These are phyloP conservation scores for Heterodera filipjevi DNA, from an alignment of 2,888 invertebrate genomes.

Conservation along the genomic window DNA sequence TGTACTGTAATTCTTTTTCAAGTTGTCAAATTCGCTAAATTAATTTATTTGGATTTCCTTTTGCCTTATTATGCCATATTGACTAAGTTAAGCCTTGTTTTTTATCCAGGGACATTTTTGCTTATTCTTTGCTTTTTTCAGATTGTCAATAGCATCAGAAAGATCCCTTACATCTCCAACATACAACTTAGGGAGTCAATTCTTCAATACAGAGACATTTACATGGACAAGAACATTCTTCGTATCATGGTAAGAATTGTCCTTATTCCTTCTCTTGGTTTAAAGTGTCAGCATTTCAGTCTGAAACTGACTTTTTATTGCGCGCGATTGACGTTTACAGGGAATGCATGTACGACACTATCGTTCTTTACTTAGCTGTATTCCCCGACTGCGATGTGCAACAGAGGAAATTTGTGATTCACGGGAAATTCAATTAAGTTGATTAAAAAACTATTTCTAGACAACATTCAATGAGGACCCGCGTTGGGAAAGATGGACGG, in stretches of 20 bases:
- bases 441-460: conserved; percentile 11
- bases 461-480: conserved; percentile 49
- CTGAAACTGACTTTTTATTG: conserved; percentile 54
- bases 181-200: conserved; percentile 61
- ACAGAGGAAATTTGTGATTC: conserved; percentile 51
- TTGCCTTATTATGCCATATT: no score
- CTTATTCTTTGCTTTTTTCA: neutral
- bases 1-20: no score
- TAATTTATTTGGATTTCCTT: no score
- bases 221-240: conserved; percentile 59
- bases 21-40: no score
- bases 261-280: neutral
- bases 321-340: conserved; percentile 60
- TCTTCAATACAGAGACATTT: conserved; percentile 62
- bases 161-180: conserved; percentile 62
- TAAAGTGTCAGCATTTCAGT: conserved; percentile 38
- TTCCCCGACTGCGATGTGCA: conserved; percentile 59
- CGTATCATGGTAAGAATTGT: conserved; percentile 55
- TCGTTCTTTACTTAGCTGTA: conserved; percentile 63
- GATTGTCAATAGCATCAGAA: conserved; percentile 59
- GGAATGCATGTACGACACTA: conserved; percentile 64
- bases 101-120: no score
- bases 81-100: neutral
- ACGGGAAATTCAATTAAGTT: neutral
- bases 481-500: conserved; percentile 63